These are phyloP conservation scores for Eupithecia vulgata DNA, from an alignment of 2,888 invertebrate genomes.

Conservation along the genomic window DNA sequence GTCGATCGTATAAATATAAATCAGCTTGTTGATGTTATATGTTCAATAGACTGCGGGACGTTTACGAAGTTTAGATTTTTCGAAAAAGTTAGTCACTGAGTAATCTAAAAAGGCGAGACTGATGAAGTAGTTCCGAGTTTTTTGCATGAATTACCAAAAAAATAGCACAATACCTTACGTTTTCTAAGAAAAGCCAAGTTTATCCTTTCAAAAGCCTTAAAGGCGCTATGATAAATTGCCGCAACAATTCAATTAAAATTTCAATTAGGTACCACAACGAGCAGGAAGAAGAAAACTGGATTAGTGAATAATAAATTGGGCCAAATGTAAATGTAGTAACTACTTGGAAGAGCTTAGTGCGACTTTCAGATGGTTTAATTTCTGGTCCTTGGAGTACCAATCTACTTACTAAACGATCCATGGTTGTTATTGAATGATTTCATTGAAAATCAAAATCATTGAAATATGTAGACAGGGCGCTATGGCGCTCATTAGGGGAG, in stretches of 20 bases:
- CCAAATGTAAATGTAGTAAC: constrained; percentile 53
- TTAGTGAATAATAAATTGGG: constrained; percentile 55
- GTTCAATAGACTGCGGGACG: neutral
- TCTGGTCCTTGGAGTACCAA: neutral
- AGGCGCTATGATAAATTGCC: constrained; percentile 43
- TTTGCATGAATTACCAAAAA: neutral
- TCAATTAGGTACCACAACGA: constrained; percentile 44
- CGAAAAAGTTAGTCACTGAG: too few relatives aligned
- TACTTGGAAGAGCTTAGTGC: constrained; percentile 49
- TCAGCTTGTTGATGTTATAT: constrained; percentile 16
- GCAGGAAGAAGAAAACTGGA: constrained; percentile 47
- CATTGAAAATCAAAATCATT: too few relatives aligned
- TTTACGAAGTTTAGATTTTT: neutral
- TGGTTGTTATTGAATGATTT: neutral
- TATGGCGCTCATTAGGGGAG: too few relatives aligned
- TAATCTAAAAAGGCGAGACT: too few relatives aligned
- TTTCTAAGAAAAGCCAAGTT: constrained; percentile 3
- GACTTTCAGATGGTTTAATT: constrained; percentile 29
- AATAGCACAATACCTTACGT: neutral
- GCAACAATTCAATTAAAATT: constrained; percentile 48
- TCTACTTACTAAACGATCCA: neutral
- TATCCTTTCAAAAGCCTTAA: constrained; percentile 26
- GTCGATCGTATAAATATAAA: constrained; percentile 18
- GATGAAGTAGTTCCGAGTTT: too few relatives aligned
- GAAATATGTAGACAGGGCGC: too few relatives aligned